phyloP scores from a whole-genome alignment of 2,113 vertebrate genomes.

The Sylvietta virens region DNA sequence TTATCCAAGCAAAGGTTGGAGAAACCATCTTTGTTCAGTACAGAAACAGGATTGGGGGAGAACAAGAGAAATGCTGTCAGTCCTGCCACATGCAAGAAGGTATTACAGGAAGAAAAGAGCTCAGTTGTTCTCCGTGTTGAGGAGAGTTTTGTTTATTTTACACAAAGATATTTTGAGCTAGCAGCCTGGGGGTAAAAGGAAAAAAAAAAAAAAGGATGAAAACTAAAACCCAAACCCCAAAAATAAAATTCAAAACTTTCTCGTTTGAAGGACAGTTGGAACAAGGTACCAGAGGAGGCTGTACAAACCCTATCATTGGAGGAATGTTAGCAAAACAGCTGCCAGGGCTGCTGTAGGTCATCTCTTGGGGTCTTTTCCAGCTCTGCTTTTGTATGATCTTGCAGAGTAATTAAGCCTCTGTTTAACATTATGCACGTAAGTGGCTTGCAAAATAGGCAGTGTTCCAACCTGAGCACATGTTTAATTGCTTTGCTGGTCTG shows the following conservation, averaged over 20 bases:
- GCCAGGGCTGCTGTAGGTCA: background rate
- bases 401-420: conserved; percentile 32
- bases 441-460: background rate
- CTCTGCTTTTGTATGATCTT: background rate
- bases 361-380: background rate
- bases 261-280: background rate
- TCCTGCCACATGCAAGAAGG: background rate
- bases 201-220: background rate
- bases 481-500: conserved; percentile 44
- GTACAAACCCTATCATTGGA: background rate
- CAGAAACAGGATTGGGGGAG: background rate
- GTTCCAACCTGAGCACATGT: background rate
- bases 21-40: background rate
- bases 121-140: background rate
- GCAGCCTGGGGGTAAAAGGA: background rate
- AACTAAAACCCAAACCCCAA: background rate
- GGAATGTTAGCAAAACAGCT: background rate
- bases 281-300: background rate
- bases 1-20: background rate
- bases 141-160: background rate
- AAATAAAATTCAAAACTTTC: background rate
- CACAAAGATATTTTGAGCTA: background rate
- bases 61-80: background rate
- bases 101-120: background rate
- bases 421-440: background rate